Evolutionary conservation across 2,797 vertebrate genomes (phyloP).

Genomic region (Galagoides demidoff): DNA sequence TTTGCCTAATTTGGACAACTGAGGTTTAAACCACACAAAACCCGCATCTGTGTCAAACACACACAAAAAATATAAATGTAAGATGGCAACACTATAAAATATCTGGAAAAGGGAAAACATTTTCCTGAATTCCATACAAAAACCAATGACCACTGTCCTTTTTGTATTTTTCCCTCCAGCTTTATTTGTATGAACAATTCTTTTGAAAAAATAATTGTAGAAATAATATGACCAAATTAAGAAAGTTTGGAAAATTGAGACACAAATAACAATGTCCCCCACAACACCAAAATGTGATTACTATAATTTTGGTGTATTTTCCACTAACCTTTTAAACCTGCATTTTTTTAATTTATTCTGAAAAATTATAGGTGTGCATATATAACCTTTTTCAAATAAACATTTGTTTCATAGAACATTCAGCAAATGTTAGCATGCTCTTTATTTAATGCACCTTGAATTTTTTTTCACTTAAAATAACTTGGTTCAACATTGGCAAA

Average conservation of each 20-base stretch:
- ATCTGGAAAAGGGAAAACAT: not conserved
- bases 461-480: conserved; percentile 37
- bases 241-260: conserved; percentile 34
- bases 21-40: conserved; percentile 32
- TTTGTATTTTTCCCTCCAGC: conserved; percentile 25
- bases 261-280: not conserved
- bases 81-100: conserved; percentile 37
- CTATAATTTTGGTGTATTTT: conserved; percentile 25
- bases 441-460: not conserved
- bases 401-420: not conserved
- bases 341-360: conserved; percentile 40
- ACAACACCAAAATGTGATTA: conserved; percentile 7
- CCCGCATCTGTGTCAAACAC: not conserved
- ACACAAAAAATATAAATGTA: not conserved
- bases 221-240: conserved; percentile 46
- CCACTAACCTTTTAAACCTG: conserved; percentile 3
- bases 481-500: not conserved
- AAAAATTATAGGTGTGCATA: not conserved
- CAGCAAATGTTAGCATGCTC: conserved; percentile 3
- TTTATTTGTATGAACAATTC: conserved; percentile 21
- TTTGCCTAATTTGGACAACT: conserved; percentile 40
- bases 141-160: conserved; percentile 19
- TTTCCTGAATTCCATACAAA: conserved; percentile 16
- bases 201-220: not conserved
- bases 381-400: not conserved